Evolutionary conservation across 2,113 vertebrate species (phyloP).

Genomic region (Chrysemys picta): DNA sequence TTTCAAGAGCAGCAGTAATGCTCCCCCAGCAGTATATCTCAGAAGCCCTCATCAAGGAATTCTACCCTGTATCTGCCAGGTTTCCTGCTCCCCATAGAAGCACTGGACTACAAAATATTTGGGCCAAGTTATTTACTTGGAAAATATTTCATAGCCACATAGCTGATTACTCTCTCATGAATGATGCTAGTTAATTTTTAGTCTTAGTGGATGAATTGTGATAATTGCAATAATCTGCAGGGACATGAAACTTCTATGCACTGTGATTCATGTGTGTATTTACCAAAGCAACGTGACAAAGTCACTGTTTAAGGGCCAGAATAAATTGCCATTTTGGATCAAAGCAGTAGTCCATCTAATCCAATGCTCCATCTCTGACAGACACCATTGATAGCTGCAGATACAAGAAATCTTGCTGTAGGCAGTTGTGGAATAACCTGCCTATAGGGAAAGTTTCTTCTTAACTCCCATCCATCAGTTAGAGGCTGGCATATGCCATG

Average conservation of each 20-base stretch:
- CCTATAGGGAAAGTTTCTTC: background rate
- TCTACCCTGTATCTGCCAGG: background rate
- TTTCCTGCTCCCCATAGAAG: background rate
- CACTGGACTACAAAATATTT: background rate
- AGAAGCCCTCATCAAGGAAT: background rate
- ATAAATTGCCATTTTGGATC: background rate
- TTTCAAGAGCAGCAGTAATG: background rate
- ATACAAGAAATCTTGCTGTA: background rate
- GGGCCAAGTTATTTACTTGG: background rate
- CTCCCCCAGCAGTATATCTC: fast-evolving
- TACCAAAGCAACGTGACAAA: background rate
- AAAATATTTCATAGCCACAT: background rate
- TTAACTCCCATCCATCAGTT: background rate
- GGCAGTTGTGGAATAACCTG: background rate
- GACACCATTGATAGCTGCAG: background rate
- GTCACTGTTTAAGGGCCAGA: background rate
- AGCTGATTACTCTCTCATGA: background rate
- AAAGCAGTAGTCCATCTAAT: background rate
- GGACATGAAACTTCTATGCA: background rate
- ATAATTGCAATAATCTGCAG: conserved; percentile 13
- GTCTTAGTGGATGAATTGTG: background rate
- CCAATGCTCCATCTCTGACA: background rate
- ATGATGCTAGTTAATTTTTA: background rate
- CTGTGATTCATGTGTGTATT: background rate
- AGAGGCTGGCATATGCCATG: background rate